Conservation (phyloP, 2,888 invertebrate species). For the Mesorhabditis spiculigera region DNA sequence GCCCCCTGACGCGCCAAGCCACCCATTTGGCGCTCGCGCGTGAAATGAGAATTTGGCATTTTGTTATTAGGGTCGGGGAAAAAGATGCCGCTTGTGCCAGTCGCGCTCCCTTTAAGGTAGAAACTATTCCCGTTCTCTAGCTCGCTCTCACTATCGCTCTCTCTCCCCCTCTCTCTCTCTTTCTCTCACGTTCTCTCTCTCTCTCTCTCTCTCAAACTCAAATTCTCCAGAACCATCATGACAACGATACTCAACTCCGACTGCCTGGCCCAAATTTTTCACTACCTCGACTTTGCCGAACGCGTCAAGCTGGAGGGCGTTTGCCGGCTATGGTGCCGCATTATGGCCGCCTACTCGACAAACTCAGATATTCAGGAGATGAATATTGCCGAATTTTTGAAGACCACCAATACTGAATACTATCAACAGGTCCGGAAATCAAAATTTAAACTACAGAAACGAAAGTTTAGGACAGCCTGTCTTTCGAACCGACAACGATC, state of each 20-base stretch:
- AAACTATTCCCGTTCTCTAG: no score
- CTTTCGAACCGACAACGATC: conserved; percentile 30
- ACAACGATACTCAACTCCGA: conserved; percentile 14
- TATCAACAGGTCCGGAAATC: conserved; percentile 21
- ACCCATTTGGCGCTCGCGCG: no score
- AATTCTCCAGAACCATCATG: no score
- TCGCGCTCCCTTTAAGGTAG: no score
- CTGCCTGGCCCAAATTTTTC: conserved; percentile 24
- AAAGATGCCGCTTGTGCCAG: no score
- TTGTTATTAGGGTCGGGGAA: no score
- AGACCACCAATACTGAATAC: conserved; percentile 19
- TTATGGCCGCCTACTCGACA: conserved; percentile 23
- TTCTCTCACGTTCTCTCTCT: no score
- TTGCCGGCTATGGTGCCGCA: conserved; percentile 27
- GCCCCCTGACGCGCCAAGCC: no score
- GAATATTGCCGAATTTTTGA: conserved; percentile 24
- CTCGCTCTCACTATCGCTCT: no score
- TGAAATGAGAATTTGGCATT: no score
- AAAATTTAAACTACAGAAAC: background rate
- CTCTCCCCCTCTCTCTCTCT: no score
- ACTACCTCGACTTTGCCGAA: conserved; percentile 29
- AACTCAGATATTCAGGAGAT: conserved; percentile 17
- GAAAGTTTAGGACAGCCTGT: conserved; percentile 27
- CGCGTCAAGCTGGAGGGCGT: conserved; percentile 41
- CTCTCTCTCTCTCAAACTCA: no score